Conservation (phyloP, 2,113 vertebrate genomes). For the Andinoacara biseriatus region DNA sequence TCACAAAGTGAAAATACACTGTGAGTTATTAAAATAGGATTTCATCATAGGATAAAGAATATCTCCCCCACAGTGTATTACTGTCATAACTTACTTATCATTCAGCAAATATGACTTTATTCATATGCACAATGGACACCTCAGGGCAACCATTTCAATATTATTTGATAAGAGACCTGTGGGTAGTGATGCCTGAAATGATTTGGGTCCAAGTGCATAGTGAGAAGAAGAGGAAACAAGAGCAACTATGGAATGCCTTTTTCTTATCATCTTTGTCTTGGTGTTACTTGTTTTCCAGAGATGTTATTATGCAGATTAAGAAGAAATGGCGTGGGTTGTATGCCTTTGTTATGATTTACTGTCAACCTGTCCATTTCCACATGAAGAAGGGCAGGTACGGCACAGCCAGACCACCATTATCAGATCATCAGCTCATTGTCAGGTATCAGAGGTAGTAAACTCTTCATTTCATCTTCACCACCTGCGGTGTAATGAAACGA, state of each 20-base stretch:
- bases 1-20: constrained; percentile 13
- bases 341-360: constrained; percentile 50
- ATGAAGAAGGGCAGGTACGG: constrained; percentile 32
- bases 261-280: constrained; percentile 40
- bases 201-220: constrained; percentile 68
- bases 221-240: constrained; percentile 47
- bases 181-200: constrained; percentile 81
- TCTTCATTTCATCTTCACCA: constrained; percentile 35
- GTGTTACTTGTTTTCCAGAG: constrained; percentile 50
- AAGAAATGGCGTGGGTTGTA: constrained; percentile 28
- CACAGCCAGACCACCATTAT: constrained; percentile 56
- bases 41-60: constrained; percentile 38
- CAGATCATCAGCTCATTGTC: constrained; percentile 61
- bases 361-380: constrained; percentile 39
- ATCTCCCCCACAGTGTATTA: constrained; percentile 30
- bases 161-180: constrained; percentile 76
- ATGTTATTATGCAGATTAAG: constrained; percentile 40
- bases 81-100: constrained; percentile 65
- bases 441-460: constrained; percentile 60
- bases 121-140: constrained; percentile 74
- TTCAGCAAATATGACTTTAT: constrained; percentile 71
- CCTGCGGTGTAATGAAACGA: constrained; percentile 54
- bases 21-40: constrained; percentile 37
- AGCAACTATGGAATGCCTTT: constrained; percentile 25
- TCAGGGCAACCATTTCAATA: constrained; percentile 74